Percentiles rank a stretch among this genome's conserved stretches.
phyloP scores from a whole-genome alignment of 2,888 invertebrate species.

The Euphydryas editha region DNA sequence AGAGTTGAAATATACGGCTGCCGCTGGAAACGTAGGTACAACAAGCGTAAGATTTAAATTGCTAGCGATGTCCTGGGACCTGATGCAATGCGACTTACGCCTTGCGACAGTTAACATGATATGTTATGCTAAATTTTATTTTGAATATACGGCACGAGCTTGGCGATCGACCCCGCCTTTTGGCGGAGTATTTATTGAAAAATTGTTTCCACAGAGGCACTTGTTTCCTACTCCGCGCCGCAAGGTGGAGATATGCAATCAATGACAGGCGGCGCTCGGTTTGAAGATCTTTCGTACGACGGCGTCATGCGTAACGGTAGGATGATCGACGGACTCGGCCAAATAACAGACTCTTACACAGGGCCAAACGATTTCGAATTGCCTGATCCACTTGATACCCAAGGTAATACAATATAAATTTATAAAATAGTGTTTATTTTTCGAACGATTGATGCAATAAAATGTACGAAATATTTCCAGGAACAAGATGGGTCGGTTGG shows the following conservation, averaged over 20 bases:
- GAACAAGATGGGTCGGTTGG: constrained; percentile 95
- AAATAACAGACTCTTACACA: constrained; percentile 89
- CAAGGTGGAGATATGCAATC: constrained; percentile 85
- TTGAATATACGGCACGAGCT: constrained; percentile 17
- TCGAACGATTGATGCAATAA: neutral
- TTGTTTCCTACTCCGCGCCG: constrained; percentile 87
- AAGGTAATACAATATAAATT: constrained; percentile 64
- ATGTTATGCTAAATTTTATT: constrained; percentile 19
- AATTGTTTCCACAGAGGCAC: constrained; percentile 83
- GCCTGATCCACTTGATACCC: constrained; percentile 82
- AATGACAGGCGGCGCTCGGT: constrained; percentile 86
- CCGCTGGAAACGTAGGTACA: constrained; percentile 81
- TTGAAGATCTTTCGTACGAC: constrained; percentile 92
- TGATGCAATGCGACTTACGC: constrained; percentile 54
- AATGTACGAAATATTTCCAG: constrained; percentile 56
- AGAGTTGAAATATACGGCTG: constrained; percentile 96
- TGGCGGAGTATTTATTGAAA: constrained; percentile 58
- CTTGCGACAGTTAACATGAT: constrained; percentile 26
- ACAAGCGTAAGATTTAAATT: constrained; percentile 48
- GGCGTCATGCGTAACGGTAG: constrained; percentile 83
- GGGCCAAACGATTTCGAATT: constrained; percentile 87
- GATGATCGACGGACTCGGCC: constrained; percentile 89
- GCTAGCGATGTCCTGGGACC: constrained; percentile 66
- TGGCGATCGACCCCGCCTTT: constrained; percentile 38
- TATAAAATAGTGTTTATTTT: constrained; percentile 27